phyloP scores from a whole-genome alignment of 2,113 vertebrate species.

The Gavialis gangeticus region DNA sequence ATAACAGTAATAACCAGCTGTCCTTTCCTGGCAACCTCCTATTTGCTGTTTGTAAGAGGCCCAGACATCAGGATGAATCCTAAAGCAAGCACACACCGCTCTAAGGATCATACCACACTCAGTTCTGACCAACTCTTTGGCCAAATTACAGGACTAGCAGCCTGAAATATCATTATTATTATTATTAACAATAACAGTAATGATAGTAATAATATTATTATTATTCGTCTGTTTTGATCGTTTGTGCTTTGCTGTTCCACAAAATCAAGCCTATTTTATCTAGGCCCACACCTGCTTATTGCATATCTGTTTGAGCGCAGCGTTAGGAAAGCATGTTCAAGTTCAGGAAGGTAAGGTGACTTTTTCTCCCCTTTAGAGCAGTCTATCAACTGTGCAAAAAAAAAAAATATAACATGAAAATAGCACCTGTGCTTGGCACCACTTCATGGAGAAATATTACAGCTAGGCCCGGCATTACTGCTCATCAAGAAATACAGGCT shows the following conservation, averaged over 20 bases:
- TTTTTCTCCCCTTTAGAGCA: slow-evolving; percentile 12
- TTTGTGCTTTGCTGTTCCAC: slow-evolving; percentile 56
- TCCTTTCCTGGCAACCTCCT: neutral
- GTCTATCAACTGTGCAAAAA: slow-evolving; percentile 34
- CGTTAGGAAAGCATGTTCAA: slow-evolving; percentile 65
- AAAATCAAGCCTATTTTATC: slow-evolving; percentile 60
- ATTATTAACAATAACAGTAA: too few species aligned
- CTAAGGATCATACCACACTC: neutral
- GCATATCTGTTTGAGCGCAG: slow-evolving; percentile 60
- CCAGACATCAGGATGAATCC: neutral
- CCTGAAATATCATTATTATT: too few species aligned
- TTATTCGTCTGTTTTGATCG: neutral
- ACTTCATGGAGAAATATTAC: neutral
- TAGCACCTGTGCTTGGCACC: slow-evolving; percentile 35
- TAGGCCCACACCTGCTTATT: slow-evolving; percentile 18
- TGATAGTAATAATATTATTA: too few species aligned
- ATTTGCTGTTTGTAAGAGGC: neutral
- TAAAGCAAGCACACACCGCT: neutral
- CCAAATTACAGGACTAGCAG: accelerated
- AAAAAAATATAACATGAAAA: neutral
- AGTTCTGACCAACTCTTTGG: neutral
- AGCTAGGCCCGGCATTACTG: neutral
- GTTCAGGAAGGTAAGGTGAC: slow-evolving; percentile 53
- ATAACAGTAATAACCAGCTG: accelerated
- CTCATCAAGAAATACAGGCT: slow-evolving; percentile 26